Conservation (phyloP, 2,113 vertebrate species). For the Pangasianodon hypophthalmus region DNA sequence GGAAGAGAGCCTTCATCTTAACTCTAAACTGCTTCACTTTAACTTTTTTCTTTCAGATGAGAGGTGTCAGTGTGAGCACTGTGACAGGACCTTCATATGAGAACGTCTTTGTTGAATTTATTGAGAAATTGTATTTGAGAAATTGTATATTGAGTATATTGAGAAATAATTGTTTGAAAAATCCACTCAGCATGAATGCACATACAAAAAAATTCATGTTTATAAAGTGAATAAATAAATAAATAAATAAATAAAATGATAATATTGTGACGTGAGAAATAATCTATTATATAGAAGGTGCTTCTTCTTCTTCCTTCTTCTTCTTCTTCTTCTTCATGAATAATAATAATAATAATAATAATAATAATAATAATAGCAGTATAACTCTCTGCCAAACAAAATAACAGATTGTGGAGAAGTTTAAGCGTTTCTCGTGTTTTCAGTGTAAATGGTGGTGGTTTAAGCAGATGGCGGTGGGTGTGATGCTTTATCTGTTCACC, state of each 20-base stretch:
- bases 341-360: background rate
- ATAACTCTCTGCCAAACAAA: background rate
- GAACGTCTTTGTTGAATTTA: background rate
- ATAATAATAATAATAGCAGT: background rate
- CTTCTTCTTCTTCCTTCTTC: too few species aligned
- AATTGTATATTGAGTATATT: too few species aligned
- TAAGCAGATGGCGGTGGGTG: conserved; percentile 68
- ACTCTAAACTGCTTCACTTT: background rate
- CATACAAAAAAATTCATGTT: background rate
- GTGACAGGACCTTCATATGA: background rate
- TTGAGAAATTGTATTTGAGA: background rate
- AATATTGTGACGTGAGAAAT: too few species aligned
- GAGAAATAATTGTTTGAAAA: too few species aligned
- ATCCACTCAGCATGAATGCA: background rate
- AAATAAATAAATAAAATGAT: background rate
- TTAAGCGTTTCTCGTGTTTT: background rate
- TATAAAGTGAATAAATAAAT: too few species aligned
- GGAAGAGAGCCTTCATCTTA: background rate
- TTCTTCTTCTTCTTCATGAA: too few species aligned
- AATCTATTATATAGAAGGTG: too few species aligned
- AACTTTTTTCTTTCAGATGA: background rate
- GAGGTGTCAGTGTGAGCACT: background rate
- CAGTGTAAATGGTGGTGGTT: background rate
- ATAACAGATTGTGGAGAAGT: background rate
- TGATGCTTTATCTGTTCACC: conserved; percentile 78